Percentiles rank a stretch among this genome's conserved stretches.
phyloP scores from a whole-genome alignment of 2,797 vertebrate genomes.

The Avahi laniger region DNA sequence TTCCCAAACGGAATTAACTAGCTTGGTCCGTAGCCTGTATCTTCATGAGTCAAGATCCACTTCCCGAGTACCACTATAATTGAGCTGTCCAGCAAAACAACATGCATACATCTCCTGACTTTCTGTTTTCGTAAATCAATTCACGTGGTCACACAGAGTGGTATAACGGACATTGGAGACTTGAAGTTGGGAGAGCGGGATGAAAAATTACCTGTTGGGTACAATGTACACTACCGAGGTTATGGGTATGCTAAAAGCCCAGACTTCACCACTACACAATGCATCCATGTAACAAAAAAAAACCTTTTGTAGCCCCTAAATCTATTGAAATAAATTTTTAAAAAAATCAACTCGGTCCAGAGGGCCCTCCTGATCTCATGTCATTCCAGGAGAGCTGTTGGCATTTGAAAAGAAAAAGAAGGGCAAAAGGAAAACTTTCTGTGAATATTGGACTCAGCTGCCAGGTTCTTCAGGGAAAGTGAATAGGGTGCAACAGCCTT shows the following conservation, averaged over 20 bases:
- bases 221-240: background rate
- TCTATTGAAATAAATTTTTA: background rate
- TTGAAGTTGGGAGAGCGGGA: background rate
- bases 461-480: background rate
- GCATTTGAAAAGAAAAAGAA: conserved; percentile 24
- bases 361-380: background rate
- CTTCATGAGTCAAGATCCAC: conserved; percentile 45
- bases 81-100: background rate
- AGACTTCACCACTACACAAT: background rate
- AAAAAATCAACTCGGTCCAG: background rate
- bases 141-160: background rate
- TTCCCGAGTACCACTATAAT: background rate
- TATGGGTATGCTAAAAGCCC: background rate
- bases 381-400: background rate
- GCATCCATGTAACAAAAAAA: background rate
- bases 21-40: background rate
- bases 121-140: background rate
- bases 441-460: background rate
- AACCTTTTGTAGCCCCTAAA: background rate
- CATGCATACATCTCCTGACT: background rate
- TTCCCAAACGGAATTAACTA: background rate
- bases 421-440: background rate
- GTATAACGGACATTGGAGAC: background rate
- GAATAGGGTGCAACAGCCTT: background rate
- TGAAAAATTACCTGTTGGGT: background rate